Base-by-base conservation (phyloP, 2,113 vertebrate genomes). In the Myrmecophaga tridactyla region DNA sequence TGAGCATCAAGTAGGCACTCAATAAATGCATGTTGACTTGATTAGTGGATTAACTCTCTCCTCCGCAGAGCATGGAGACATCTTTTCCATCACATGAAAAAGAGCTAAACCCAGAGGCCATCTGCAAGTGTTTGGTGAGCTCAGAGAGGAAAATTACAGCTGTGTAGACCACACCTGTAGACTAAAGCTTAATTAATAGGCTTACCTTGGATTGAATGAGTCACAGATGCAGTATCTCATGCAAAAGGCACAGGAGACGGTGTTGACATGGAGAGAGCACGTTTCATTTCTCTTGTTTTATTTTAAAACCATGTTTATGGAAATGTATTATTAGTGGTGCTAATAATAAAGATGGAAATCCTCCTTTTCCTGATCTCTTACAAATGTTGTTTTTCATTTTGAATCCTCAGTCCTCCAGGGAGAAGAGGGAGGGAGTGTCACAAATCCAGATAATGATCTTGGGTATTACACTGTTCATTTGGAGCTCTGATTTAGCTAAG, bases 361-460 rank as follows among this genome's bases (percentile, higher is more conserved):
- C 89, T 89, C 56, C 86, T 92, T 96, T 77, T 89, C 83, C 88
- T 89, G 90, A 97, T 97, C 92, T 90, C 92, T 96, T 96, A 96
- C 97, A 97, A 96, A 97, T 96, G 90, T 95, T 97, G 96, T 96
- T 97, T 97, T 96, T 96, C 96, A 97, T 94, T 97, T 95, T 20
- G 51, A 96, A 94, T 95, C 78, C 63, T 88, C 73, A 92, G 21
- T 95, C 95, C 97, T 95, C 97, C 53, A 8, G 92, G 92, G 97
- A 97, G 94, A 94, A 96, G 82, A 76, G 69, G 94, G 94, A 96
- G 91, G 93, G 92, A 83, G 92, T 97, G 97, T 96, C 97, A 96
- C 97, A 95, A 97, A 96, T 96, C 97, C 96, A 96, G 96, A 97
- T 97, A 97, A 97, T 97, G 97, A 97, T 97, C 96, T 96, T 94